A percentile compares a stretch with the other conserved stretches of the same genome.
Conservation (phyloP, 1,140 invertebrate species). For the Thalassaphorura encarpata region DNA sequence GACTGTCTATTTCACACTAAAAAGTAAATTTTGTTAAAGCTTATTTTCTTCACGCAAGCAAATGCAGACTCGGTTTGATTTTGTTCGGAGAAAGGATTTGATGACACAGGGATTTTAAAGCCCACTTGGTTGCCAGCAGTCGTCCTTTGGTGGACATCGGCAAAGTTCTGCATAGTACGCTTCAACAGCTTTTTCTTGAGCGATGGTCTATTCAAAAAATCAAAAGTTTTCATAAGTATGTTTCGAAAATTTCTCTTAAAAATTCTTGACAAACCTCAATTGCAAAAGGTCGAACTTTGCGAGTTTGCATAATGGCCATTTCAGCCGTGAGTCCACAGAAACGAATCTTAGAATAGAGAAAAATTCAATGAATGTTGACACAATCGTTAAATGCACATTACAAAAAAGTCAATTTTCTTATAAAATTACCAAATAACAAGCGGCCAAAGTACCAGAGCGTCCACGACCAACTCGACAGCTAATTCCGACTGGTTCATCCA, state of each 20-base stretch:
- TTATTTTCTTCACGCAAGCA: too few species aligned
- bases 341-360: slow-evolving; percentile 41
- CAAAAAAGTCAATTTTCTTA: too few species aligned
- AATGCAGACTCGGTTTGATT: too few species aligned
- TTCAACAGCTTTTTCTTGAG: slow-evolving; percentile 52
- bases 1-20: too few species aligned
- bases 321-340: slow-evolving; percentile 49
- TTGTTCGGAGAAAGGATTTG: background rate
- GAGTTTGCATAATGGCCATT: slow-evolving; percentile 49
- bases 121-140: slow-evolving; percentile 24
- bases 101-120: background rate
- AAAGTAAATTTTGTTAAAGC: too few species aligned
- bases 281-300: slow-evolving; percentile 51
- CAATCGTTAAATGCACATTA: too few species aligned
- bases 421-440: slow-evolving; percentile 49
- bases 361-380: background rate
- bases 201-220: too few species aligned
- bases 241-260: too few species aligned
- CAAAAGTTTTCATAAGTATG: too few species aligned
- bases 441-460: slow-evolving; percentile 56
- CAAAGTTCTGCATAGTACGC: slow-evolving; percentile 49
- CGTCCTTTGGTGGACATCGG: slow-evolving; percentile 31
- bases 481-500: slow-evolving; percentile 51
- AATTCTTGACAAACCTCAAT: too few species aligned
- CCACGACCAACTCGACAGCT: slow-evolving; percentile 57